These are phyloP conservation scores for Strix occidentalis DNA, from an alignment of 2,797 vertebrate genomes.

Conservation along the genomic window DNA sequence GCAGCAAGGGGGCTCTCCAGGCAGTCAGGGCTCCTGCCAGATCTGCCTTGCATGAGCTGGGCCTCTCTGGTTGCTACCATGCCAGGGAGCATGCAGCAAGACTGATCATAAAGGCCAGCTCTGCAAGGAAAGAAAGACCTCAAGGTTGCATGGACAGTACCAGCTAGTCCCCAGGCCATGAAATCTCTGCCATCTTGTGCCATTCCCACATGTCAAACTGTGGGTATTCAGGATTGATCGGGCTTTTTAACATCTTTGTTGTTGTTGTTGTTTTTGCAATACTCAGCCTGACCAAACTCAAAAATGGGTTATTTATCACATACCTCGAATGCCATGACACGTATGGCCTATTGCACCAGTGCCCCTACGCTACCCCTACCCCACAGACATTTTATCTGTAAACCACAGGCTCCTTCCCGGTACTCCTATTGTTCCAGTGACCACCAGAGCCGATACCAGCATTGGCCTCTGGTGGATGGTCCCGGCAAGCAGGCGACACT, in stretches of 20 bases:
- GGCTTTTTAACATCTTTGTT: neutral
- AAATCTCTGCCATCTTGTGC: neutral
- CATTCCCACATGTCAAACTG: neutral
- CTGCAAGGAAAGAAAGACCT: neutral
- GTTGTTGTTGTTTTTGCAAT: neutral
- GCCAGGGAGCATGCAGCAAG: neutral
- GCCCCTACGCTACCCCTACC: neutral
- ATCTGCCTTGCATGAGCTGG: neutral
- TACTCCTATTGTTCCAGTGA: neutral
- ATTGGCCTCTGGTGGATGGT: neutral
- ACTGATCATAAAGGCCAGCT: neutral
- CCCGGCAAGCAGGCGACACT: fast-evolving
- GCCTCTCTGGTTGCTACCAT: neutral
- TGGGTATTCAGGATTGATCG: neutral
- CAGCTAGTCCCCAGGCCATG: neutral
- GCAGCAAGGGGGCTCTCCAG: neutral
- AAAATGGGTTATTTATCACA: neutral
- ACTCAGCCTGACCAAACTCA: neutral
- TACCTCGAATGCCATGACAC: neutral
- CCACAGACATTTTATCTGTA: neutral
- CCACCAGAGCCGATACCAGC: neutral
- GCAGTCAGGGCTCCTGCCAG: neutral
- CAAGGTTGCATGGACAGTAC: neutral
- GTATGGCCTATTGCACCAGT: neutral
- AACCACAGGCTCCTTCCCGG: neutral